phyloP scores from a whole-genome alignment of 2,797 vertebrate species.

The Diglossa cyanea region DNA sequence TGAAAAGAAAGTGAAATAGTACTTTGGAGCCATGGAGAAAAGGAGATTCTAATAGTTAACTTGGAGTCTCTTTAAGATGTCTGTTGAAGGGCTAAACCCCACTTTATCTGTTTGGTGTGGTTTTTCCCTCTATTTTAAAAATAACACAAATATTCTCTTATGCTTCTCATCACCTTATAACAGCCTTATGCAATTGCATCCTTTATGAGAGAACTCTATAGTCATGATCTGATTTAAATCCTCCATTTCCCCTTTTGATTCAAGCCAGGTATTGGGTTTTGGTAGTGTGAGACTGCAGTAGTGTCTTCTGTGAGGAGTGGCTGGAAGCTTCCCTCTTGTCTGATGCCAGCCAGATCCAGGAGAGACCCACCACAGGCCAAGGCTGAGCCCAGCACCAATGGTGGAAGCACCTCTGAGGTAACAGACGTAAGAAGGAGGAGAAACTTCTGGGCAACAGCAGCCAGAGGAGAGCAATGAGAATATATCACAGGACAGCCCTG shows the following conservation, averaged over 20 bases:
- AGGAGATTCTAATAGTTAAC: not conserved
- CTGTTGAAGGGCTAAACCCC: not conserved
- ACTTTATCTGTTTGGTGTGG: not conserved
- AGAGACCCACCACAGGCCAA: not conserved
- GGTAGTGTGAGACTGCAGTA: not conserved
- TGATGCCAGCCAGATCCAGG: not conserved
- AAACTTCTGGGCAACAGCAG: not conserved
- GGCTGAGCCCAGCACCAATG: not conserved
- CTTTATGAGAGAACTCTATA: not conserved
- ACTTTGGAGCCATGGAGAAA: not conserved
- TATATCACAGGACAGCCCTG: not conserved
- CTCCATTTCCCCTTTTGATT: not conserved
- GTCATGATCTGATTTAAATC: not conserved
- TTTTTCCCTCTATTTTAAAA: not conserved
- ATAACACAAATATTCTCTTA: not conserved
- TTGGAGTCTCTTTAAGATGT: not conserved
- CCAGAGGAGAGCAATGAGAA: not conserved
- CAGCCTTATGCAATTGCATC: not conserved
- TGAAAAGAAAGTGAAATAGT: not conserved
- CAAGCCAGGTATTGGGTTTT: not conserved
- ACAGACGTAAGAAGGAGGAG: rapidly evolving
- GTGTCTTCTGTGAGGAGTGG: not conserved
- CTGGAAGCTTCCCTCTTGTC: not conserved
- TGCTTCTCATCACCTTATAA: not conserved
- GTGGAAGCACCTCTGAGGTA: too few relatives aligned